Percentiles rank a stretch among this genome's conserved stretches.
These are phyloP conservation scores for Leptobrachium ailaonicum DNA, from an alignment of 2,113 vertebrate species.

Conservation along the genomic window DNA sequence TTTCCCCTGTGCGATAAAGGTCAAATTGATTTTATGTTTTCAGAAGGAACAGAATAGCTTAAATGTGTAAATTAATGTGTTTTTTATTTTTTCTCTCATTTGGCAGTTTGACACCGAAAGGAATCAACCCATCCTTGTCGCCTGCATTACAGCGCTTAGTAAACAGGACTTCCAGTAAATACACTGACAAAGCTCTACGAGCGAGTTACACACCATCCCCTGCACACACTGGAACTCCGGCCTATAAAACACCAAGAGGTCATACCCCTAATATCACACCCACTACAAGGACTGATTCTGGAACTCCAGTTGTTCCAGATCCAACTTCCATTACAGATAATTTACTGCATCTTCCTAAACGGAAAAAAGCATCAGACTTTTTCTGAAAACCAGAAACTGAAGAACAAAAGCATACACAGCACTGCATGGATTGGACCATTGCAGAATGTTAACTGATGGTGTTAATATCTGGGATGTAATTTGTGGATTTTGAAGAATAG, in stretches of 20 bases:
- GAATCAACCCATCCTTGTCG: slow-evolving; percentile 87
- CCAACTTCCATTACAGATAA: slow-evolving; percentile 92
- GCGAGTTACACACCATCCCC: slow-evolving; percentile 97
- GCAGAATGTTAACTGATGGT: no score
- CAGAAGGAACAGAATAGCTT: no score
- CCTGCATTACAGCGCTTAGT: slow-evolving; percentile 91
- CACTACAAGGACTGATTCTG: slow-evolving; percentile 67
- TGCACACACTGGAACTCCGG: slow-evolving; percentile 66
- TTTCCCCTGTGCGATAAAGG: no score
- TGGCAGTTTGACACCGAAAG: slow-evolving; percentile 90
- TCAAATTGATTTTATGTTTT: no score
- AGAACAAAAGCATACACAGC: no score
- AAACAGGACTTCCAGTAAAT: slow-evolving; percentile 91
- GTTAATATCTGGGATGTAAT: not conserved
- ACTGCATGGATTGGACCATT: no score
- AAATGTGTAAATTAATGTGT: no score
- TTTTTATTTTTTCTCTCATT: slow-evolving; percentile 1
- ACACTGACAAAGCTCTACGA: slow-evolving; percentile 91
- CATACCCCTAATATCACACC: slow-evolving; percentile 82
- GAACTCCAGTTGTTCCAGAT: slow-evolving; percentile 83
- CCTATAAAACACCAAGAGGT: slow-evolving; percentile 79
- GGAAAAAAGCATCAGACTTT: slow-evolving; percentile 84
- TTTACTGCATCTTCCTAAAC: slow-evolving; percentile 91
- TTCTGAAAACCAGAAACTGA: slow-evolving; percentile 62
- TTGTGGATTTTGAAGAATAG: not conserved